Evolutionary conservation across 2,888 invertebrate species (phyloP).

Genomic region (Bimastos eiseni): DNA sequence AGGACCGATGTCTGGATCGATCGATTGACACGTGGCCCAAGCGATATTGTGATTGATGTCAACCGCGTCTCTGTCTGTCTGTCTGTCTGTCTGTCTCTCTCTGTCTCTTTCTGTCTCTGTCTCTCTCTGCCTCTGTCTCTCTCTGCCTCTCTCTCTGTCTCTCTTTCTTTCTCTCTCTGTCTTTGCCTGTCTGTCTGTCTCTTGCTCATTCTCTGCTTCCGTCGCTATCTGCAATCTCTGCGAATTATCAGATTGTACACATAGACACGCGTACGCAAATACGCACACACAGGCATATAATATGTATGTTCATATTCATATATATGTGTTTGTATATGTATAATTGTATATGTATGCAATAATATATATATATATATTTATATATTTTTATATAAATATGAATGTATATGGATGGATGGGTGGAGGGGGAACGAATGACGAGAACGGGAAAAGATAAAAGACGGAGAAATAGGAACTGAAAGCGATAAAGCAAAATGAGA

Average conservation of each 20-base stretch:
- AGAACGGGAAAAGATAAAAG: background rate
- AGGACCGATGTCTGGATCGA: background rate
- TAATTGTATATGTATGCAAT: background rate
- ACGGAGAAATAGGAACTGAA: background rate
- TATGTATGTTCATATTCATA: no score
- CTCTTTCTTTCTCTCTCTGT: background rate
- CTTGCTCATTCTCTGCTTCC: background rate
- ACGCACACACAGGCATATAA: background rate
- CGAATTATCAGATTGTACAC: constrained; percentile 13
- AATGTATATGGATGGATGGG: background rate
- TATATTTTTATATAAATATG: no score
- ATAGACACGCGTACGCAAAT: background rate
- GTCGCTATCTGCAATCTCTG: background rate
- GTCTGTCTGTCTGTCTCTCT: no score
- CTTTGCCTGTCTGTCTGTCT: background rate
- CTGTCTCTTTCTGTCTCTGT: no score
- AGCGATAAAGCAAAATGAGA: background rate
- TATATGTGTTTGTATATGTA: background rate
- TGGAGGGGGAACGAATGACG: constrained; percentile 22
- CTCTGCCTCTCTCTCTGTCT: background rate
- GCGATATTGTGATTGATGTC: constrained; percentile 7
- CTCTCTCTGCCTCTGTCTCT: no score
- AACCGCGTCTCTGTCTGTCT: background rate
- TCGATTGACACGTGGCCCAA: constrained; percentile 4
- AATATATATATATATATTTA: no score